Evolutionary conservation across 2,797 vertebrate species (phyloP).

Genomic region (Sebastes cheni): DNA sequence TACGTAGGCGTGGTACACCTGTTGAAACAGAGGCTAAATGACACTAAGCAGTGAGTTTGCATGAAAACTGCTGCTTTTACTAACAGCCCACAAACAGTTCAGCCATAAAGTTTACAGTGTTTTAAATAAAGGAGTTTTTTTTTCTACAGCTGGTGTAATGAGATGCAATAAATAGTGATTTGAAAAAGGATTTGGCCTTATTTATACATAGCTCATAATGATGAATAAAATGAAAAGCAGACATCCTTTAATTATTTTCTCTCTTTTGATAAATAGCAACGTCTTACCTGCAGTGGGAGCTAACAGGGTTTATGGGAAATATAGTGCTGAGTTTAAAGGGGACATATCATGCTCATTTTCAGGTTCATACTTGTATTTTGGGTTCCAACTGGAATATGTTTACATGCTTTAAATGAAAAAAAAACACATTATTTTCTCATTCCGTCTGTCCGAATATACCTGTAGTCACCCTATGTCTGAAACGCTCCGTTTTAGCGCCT

Average conservation of each 20-base stretch:
- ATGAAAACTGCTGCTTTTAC: not conserved
- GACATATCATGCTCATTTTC: too few species aligned
- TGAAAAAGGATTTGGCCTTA: not conserved
- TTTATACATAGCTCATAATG: not conserved
- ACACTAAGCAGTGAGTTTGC: not conserved
- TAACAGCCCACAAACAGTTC: not conserved
- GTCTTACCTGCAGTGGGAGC: not conserved
- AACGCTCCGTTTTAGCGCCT: too few species aligned
- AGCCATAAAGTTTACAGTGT: not conserved
- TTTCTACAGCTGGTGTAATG: not conserved
- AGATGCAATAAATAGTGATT: not conserved
- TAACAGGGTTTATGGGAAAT: not conserved
- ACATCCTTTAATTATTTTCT: not conserved
- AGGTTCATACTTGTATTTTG: too few species aligned
- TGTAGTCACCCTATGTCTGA: too few species aligned
- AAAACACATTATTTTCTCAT: too few species aligned
- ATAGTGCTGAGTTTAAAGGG: not conserved
- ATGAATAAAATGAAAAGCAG: not conserved
- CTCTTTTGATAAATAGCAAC: not conserved
- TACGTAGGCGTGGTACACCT: not conserved
- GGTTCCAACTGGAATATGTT: too few species aligned
- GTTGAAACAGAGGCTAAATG: not conserved
- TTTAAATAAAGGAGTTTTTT: not conserved
- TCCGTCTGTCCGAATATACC: too few species aligned
- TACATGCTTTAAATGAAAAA: too few species aligned